phyloP scores from a whole-genome alignment of 2,113 vertebrate species.

The Oreocharis arfaki region DNA sequence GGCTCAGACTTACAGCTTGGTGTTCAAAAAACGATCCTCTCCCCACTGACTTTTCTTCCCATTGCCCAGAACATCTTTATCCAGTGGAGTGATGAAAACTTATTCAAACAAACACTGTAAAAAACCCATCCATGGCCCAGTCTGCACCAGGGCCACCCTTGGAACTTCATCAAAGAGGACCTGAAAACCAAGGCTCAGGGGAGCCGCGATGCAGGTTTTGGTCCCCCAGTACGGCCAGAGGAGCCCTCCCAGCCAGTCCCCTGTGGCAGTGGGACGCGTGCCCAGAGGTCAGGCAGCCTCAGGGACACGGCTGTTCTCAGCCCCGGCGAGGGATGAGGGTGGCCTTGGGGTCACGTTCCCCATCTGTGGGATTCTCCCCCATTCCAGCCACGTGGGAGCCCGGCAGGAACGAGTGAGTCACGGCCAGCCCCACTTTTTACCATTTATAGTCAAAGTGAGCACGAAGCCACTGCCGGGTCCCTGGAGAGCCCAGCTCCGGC shows the following conservation, averaged over 20 bases:
- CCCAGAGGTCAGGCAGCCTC: background rate
- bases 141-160: background rate
- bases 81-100: background rate
- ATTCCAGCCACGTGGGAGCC: constrained; percentile 24
- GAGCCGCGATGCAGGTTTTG: background rate
- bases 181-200: background rate
- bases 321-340: background rate
- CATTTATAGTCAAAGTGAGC: constrained; percentile 64
- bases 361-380: constrained; percentile 41
- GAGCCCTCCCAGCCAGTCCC: background rate
- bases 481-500: constrained; percentile 16
- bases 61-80: background rate
- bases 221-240: accelerated
- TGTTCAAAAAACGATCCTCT: background rate
- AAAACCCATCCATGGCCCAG: background rate
- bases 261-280: accelerated
- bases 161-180: background rate
- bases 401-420: constrained; percentile 44
- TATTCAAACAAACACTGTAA: background rate
- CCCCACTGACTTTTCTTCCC: background rate
- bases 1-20: background rate
- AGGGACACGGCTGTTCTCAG: background rate
- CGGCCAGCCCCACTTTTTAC: constrained; percentile 18
- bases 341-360: background rate
- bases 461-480: background rate